Conservation (phyloP, 37 sponge, comb jelly and placozoan species). For the Eunapius fragilis region DNA sequence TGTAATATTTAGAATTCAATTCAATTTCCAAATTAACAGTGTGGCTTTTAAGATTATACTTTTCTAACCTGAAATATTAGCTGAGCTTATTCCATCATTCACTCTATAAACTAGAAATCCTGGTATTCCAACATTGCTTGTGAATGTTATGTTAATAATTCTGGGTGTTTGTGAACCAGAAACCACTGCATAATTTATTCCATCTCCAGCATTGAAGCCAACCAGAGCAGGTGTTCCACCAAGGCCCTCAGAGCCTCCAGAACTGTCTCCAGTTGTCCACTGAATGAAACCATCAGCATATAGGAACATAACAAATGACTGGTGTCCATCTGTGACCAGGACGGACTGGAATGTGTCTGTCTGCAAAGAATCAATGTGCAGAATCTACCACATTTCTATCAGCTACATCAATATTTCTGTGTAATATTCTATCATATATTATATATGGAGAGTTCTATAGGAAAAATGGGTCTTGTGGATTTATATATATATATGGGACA, state of each 20-base stretch:
- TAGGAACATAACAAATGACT: slow-evolving; percentile 40
- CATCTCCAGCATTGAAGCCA: slow-evolving; percentile 43
- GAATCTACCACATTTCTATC: not conserved
- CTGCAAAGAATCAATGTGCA: not conserved
- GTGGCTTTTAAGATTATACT: too few species aligned
- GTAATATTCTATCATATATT: too few species aligned
- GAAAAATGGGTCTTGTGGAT: too few species aligned
- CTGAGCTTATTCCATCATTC: not conserved
- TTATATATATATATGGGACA: too few species aligned
- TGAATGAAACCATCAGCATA: slow-evolving; percentile 58
- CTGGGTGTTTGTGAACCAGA: slow-evolving; percentile 4
- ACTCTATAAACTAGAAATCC: not conserved
- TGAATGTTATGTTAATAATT: slow-evolving; percentile 8
- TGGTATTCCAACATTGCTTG: slow-evolving; percentile 2
- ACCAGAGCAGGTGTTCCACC: slow-evolving; percentile 18
- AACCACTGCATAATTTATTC: not conserved
- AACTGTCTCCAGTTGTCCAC: slow-evolving; percentile 41
- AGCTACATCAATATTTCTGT: too few species aligned
- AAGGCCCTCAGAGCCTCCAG: slow-evolving; percentile 20
- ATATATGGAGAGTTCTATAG: too few species aligned
- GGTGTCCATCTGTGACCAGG: slow-evolving; percentile 23
- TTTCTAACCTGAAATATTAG: too few species aligned
- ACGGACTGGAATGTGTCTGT: slow-evolving; percentile 61
- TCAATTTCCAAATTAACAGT: too few species aligned
- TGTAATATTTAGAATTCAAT: too few species aligned